These are phyloP conservation scores for Oncorhynchus tshawytscha DNA, from an alignment of 2,113 vertebrate genomes.

Conservation along the genomic window DNA sequence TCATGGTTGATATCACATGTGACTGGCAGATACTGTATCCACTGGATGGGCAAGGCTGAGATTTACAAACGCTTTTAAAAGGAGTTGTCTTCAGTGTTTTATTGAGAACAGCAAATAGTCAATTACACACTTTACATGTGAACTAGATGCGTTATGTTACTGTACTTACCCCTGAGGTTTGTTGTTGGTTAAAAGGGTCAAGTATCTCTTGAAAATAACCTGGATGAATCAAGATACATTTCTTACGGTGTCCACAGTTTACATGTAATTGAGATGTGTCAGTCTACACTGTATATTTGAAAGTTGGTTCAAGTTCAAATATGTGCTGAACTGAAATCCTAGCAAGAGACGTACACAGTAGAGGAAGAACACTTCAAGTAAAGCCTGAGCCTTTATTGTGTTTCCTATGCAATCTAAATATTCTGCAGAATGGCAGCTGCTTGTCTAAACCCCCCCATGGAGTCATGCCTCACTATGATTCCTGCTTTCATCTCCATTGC, in stretches of 20 bases:
- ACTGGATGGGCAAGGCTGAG: not conserved
- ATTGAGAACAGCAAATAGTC: not conserved
- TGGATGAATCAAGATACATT: not conserved
- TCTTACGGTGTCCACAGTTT: not conserved
- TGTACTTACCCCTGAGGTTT: too few relatives aligned
- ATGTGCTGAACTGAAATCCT: not conserved
- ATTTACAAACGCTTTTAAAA: not conserved
- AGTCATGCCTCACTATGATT: not conserved
- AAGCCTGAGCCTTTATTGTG: not conserved
- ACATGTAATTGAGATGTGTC: not conserved
- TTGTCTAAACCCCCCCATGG: not conserved
- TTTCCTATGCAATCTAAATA: not conserved
- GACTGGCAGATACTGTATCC: not conserved
- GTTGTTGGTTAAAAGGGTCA: too few relatives aligned
- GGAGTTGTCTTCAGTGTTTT: not conserved
- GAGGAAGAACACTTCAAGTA: not conserved
- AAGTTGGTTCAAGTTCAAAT: not conserved
- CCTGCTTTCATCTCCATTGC: not conserved
- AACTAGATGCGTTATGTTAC: too few relatives aligned
- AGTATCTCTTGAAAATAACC: not conserved
- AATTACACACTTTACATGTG: too few relatives aligned
- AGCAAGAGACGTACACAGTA: too few relatives aligned
- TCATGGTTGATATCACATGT: not conserved
- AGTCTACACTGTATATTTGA: not conserved
- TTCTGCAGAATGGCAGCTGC: not conserved